These are phyloP conservation scores for Cylloceria caligata DNA, from an alignment of 2,888 invertebrate genomes.

Conservation along the genomic window DNA sequence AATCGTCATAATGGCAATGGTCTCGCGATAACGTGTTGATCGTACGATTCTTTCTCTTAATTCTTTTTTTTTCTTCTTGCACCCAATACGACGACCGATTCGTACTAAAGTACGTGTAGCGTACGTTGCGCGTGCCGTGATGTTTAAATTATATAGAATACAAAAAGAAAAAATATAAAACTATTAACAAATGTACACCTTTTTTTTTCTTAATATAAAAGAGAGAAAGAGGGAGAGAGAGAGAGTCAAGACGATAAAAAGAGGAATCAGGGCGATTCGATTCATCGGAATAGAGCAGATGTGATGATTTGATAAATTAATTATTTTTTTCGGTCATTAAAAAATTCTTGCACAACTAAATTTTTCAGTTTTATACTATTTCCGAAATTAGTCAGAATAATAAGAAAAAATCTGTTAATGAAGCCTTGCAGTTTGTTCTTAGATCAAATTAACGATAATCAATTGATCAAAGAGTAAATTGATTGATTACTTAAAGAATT, in stretches of 20 bases:
- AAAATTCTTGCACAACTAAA: neutral
- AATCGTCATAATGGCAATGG: slow-evolving; percentile 69
- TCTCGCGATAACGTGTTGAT: slow-evolving; percentile 38
- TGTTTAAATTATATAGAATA: slow-evolving; percentile 63
- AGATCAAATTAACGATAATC: neutral
- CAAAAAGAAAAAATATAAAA: slow-evolving; percentile 79
- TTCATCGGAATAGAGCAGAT: neutral
- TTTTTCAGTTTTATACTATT: neutral
- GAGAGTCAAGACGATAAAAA: slow-evolving; percentile 56
- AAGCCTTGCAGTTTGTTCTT: too few species aligned
- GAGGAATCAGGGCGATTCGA: slow-evolving; percentile 24
- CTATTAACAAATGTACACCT: slow-evolving; percentile 83
- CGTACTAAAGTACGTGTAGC: slow-evolving; percentile 52
- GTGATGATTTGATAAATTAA: neutral
- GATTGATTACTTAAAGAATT: neutral
- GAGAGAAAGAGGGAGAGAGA: slow-evolving; percentile 47
- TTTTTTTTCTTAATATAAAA: slow-evolving; percentile 56
- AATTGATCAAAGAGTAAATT: neutral
- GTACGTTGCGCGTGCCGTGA: slow-evolving; percentile 61
- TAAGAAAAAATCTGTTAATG: too few species aligned
- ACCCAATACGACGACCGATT: slow-evolving; percentile 39
- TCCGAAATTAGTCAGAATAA: too few species aligned
- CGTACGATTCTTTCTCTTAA: slow-evolving; percentile 43
- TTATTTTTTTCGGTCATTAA: too few species aligned
- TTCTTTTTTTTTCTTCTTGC: slow-evolving; percentile 21